phyloP scores from a whole-genome alignment of 92 coral and sea anemone species.

The Phenganax stokvisi region DNA sequence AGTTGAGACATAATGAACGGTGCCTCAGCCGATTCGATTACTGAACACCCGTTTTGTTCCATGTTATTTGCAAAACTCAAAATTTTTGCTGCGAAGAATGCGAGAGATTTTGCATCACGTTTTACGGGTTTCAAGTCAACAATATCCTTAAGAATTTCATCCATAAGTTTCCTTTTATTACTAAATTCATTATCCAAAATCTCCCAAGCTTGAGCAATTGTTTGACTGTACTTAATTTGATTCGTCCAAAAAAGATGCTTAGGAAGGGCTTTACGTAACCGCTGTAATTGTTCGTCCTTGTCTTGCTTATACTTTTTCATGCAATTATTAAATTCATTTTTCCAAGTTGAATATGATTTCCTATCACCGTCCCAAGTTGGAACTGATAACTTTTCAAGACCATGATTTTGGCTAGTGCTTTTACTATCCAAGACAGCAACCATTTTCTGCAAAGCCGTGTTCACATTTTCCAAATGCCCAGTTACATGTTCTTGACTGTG shows the following conservation, averaged over 20 bases:
- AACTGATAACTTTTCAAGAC: slow-evolving; percentile 6
- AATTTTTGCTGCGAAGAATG: slow-evolving; percentile 9
- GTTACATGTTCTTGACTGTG: background rate
- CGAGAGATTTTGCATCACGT: slow-evolving; percentile 35
- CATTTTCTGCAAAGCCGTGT: background rate
- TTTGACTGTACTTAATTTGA: too few relatives aligned
- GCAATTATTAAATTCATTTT: slow-evolving; percentile 4
- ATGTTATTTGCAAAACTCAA: slow-evolving; percentile 48
- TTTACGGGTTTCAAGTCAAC: background rate
- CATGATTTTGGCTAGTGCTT: background rate
- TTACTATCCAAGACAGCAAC: slow-evolving; percentile 2
- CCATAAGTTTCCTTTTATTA: too few relatives aligned
- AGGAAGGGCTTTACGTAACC: too few relatives aligned
- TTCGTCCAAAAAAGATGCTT: too few relatives aligned
- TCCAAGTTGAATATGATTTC: slow-evolving; percentile 3
- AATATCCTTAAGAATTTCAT: too few relatives aligned
- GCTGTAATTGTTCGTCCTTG: too few relatives aligned
- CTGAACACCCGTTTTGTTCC: slow-evolving; percentile 62
- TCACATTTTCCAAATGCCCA: slow-evolving; percentile 4
- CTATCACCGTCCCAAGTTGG: slow-evolving; percentile 13
- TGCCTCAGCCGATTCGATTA: slow-evolving; percentile 50
- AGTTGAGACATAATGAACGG: slow-evolving; percentile 68
- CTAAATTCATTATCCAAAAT: too few relatives aligned
- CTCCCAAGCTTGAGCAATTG: too few relatives aligned
- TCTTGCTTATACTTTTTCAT: background rate